Evolutionary conservation across 2,888 invertebrate genomes (phyloP).

Genomic region (Muscina levida): DNA sequence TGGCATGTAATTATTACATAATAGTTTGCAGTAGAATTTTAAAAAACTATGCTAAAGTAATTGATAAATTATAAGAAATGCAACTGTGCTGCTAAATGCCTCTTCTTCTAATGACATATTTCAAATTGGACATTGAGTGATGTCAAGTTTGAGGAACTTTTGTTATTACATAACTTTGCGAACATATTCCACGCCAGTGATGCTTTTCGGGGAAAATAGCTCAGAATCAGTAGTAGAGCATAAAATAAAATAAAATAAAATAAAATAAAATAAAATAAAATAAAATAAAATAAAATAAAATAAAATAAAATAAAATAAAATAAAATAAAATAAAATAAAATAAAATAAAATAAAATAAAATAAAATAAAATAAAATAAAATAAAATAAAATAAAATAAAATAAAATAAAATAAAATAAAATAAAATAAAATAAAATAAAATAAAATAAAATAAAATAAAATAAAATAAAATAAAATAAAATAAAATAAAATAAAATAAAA

Average conservation of each 20-base stretch:
- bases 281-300: constrained; percentile 13
- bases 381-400: constrained; percentile 16
- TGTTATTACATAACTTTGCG: too few relatives aligned
- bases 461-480: constrained; percentile 16
- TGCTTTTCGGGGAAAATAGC: too few relatives aligned
- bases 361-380: constrained; percentile 16
- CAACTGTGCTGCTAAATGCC: too few relatives aligned
- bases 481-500: constrained; percentile 16
- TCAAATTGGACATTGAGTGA: neutral
- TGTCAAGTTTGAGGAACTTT: neutral
- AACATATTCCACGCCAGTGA: too few relatives aligned
- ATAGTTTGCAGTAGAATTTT: too few relatives aligned
- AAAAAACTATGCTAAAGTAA: too few relatives aligned
- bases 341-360: constrained; percentile 16
- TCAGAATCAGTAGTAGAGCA: too few relatives aligned
- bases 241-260: constrained; percentile 16
- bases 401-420: constrained; percentile 11
- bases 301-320: constrained; percentile 16
- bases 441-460: constrained; percentile 16
- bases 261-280: constrained; percentile 16
- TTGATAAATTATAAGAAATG: too few relatives aligned
- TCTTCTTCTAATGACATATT: too few relatives aligned
- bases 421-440: constrained; percentile 13
- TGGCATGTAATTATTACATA: too few relatives aligned
- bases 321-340: constrained; percentile 16